Evolutionary conservation across 2,888 invertebrate genomes (phyloP), one percentile per base, ranked within the genome.

Genomic region (Netelia inedita): DNA sequence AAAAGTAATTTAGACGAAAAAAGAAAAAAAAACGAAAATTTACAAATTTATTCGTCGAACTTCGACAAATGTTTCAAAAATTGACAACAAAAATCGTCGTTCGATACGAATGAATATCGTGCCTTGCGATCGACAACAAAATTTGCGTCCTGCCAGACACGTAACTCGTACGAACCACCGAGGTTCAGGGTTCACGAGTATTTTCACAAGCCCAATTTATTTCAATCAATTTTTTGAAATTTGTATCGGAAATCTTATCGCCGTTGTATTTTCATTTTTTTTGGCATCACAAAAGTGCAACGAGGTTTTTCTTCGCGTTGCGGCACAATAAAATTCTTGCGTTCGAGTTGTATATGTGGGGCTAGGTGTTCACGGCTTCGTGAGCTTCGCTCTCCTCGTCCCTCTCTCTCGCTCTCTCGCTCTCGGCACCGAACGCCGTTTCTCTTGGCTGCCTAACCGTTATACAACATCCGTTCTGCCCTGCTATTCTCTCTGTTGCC

Each of bases 401-500:
- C 46, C 46, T 14, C 46, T 10, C 14, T 11, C 43, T 11, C 43
- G 11, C 5, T 11, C 43, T 11, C 43, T 46, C 46, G 10, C 46
- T 14, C 10, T 46, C 46, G 2, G 14, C 14, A 46, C 14, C 46
- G 46, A 46, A 46, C 46, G 10, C 46, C 46, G 46, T 46, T 46
- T 14, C 46, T 46, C 46, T 57, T 93, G 92, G 93, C 92, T 93
- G 93, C 89, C 92, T 93, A 93, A 93, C 93, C 93, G 93, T 93
- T 93, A 93, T 93, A 93, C 93, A 93, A 93, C 93, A 93, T 93
- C 93, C 93, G 93, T 90, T 93, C 92, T 89, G 87, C 90, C 92
- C 90, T 91, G 91, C 91, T 92, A 91, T 89, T 88, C 89, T 79
- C 87, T 88, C 89, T 89, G 89, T 89, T 89, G 88, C 73, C 46